Evolutionary conservation across 2,797 vertebrate genomes (phyloP).

Genomic region (Squalus acanthias): DNA sequence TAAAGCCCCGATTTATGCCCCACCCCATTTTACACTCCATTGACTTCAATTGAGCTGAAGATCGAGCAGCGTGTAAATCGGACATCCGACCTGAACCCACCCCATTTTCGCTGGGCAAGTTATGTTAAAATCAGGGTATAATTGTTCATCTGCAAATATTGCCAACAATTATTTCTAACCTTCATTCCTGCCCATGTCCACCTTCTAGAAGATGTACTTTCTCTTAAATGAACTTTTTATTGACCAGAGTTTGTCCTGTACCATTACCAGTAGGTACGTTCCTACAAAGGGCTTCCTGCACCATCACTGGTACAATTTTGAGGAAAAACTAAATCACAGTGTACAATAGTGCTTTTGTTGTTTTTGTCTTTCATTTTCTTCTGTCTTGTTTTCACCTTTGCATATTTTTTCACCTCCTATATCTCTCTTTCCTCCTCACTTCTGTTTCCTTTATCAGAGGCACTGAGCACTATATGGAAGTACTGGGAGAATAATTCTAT

Average conservation of each 20-base stretch:
- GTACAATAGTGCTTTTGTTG: neutral
- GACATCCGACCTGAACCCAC: neutral
- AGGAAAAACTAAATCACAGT: neutral
- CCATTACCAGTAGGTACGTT: neutral
- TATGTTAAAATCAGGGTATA: neutral
- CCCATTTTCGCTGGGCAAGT: neutral
- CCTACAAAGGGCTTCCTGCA: neutral
- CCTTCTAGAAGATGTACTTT: neutral
- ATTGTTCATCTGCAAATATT: neutral
- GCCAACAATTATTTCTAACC: neutral
- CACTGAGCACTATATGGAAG: neutral
- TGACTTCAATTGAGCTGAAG: neutral
- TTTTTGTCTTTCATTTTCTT: neutral
- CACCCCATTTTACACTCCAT: neutral
- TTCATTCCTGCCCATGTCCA: neutral
- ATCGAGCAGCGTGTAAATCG: too few relatives aligned
- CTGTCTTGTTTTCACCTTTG: neutral
- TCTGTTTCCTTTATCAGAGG: neutral
- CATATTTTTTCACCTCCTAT: neutral
- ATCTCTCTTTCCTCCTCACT: neutral
- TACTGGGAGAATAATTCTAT: neutral
- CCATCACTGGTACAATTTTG: too few relatives aligned
- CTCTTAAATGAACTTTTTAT: neutral
- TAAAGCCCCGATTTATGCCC: neutral
- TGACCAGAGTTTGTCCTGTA: neutral